These are phyloP conservation scores for Eulemur coronatus DNA, from an alignment of 2,797 vertebrate species.

Conservation along the genomic window DNA sequence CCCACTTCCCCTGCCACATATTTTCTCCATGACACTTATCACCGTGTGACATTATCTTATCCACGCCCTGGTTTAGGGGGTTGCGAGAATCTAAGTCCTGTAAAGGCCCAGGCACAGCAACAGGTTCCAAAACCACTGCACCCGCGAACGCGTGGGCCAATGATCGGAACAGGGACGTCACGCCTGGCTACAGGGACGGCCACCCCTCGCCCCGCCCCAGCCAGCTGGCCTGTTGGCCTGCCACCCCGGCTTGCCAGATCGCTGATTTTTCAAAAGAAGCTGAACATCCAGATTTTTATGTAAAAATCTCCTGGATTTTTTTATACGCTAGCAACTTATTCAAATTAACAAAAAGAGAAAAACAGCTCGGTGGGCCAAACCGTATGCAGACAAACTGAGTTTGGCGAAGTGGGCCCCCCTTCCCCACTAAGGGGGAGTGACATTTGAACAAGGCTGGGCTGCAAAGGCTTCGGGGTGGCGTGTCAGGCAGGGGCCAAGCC, in stretches of 20 bases:
- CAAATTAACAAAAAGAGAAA: conserved; percentile 35
- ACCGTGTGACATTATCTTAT: not conserved
- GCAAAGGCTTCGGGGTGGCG: not conserved
- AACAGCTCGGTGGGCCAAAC: not conserved
- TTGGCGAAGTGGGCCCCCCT: not conserved
- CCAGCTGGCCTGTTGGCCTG: not conserved
- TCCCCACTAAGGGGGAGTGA: not conserved
- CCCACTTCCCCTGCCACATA: not conserved
- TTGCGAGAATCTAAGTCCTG: not conserved
- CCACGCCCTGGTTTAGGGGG: not conserved
- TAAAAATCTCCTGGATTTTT: not conserved
- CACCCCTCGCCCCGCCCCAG: rapidly evolving
- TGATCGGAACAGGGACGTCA: not conserved
- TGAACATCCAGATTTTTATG: not conserved
- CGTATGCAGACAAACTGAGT: not conserved
- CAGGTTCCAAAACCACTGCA: rapidly evolving
- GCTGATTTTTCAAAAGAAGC: not conserved
- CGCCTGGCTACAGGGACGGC: not conserved
- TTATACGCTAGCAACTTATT: not conserved
- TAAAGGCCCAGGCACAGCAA: not conserved
- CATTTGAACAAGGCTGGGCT: not conserved
- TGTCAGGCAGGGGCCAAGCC: rapidly evolving
- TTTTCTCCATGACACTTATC: not conserved
- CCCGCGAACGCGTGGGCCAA: not conserved
- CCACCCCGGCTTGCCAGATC: not conserved